Percentiles rank a stretch among this genome's conserved stretches.
These are phyloP conservation scores for Synchiropus splendidus DNA, from an alignment of 2,113 vertebrate genomes.

Conservation along the genomic window DNA sequence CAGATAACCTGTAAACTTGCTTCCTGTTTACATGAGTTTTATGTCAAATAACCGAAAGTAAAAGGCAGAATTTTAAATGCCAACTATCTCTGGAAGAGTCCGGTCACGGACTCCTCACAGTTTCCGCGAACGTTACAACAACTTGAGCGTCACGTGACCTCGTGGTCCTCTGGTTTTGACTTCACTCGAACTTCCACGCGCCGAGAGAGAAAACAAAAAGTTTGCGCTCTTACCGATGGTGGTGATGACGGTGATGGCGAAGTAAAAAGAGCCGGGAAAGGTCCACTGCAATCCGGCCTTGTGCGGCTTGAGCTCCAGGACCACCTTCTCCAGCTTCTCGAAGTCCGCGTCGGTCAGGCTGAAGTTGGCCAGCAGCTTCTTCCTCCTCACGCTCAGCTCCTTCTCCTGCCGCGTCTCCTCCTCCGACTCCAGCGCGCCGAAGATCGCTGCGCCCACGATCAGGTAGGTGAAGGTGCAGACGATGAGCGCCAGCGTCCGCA, in stretches of 20 bases:
- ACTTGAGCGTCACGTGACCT: too few relatives aligned
- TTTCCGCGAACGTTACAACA: too few relatives aligned
- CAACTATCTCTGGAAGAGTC: too few relatives aligned
- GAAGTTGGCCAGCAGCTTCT: slow-evolving; percentile 73
- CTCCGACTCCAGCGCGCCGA: slow-evolving; percentile 84
- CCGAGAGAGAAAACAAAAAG: neutral
- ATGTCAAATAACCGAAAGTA: too few relatives aligned
- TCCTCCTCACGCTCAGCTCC: slow-evolving; percentile 65
- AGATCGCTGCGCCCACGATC: slow-evolving; percentile 88
- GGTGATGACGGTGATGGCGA: slow-evolving; percentile 96
- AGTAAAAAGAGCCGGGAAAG: slow-evolving; percentile 93
- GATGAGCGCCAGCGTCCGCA: slow-evolving; percentile 87
- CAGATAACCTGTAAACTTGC: too few relatives aligned
- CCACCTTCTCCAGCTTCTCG: slow-evolving; percentile 76
- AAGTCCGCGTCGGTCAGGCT: slow-evolving; percentile 78
- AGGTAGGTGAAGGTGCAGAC: slow-evolving; percentile 91
- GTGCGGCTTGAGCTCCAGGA: slow-evolving; percentile 87
- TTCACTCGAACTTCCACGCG: too few relatives aligned
- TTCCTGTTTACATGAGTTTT: too few relatives aligned
- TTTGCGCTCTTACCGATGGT: slow-evolving; percentile 78
- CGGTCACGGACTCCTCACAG: too few relatives aligned
- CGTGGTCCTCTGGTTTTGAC: too few relatives aligned
- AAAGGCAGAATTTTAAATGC: too few relatives aligned
- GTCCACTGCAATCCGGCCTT: slow-evolving; percentile 91
- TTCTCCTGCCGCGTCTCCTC: slow-evolving; percentile 71